A percentile compares a stretch with the other conserved stretches of the same genome.
Conservation (phyloP, 2,113 vertebrate species). For the Pseudorectes ferrugineus region DNA sequence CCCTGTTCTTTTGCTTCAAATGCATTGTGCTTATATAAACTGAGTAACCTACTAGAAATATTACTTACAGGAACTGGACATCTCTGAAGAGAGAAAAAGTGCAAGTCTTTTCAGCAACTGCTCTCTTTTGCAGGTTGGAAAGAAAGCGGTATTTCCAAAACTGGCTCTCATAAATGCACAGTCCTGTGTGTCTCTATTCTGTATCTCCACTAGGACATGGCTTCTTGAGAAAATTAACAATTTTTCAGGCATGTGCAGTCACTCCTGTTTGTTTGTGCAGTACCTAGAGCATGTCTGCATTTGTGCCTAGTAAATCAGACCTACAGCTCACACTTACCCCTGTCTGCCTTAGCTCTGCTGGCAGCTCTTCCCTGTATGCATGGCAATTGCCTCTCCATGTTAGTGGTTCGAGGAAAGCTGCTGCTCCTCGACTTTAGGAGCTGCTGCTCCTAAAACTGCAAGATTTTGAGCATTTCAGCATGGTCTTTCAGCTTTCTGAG, state of each 20-base stretch:
- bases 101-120: not conserved
- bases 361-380: not conserved
- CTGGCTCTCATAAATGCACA: not conserved
- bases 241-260: not conserved
- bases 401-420: not conserved
- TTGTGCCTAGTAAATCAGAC: not conserved
- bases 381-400: not conserved
- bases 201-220: rapidly evolving
- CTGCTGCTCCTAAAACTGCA: not conserved
- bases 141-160: not conserved
- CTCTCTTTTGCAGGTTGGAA: not conserved
- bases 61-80: not conserved
- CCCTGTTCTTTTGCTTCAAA: not conserved
- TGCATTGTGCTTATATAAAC: not conserved
- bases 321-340: not conserved
- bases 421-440: not conserved
- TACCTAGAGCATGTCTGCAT: not conserved
- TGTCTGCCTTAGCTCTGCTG: not conserved
- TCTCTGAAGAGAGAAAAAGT: not conserved
- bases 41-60: not conserved
- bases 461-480: not conserved
- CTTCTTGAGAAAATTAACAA: not conserved
- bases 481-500: not conserved
- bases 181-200: not conserved
- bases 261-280: not conserved